Evolutionary conservation across 1,140 invertebrate genomes (phyloP).

Genomic region (Sinella curviseta): DNA sequence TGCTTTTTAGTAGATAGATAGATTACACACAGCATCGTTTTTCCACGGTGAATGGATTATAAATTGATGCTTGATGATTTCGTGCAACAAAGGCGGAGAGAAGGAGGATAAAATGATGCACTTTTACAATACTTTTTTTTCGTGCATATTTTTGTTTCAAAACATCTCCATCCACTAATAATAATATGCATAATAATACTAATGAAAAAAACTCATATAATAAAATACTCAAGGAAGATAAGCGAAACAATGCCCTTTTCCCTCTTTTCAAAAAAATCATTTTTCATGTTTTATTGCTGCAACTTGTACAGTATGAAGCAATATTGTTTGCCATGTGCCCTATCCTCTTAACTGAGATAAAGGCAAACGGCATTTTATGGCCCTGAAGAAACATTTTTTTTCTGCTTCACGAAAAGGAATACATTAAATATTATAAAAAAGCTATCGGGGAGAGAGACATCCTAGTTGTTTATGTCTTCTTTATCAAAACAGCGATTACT

Average conservation of each 20-base stretch:
- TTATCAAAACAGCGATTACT: too few species aligned
- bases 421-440: too few species aligned
- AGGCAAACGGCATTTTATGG: not conserved
- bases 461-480: too few species aligned
- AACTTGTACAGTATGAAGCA: not conserved
- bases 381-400: not conserved
- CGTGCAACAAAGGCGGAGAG: constrained; percentile 5
- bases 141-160: not conserved
- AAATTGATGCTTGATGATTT: not conserved
- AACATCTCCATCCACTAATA: constrained; percentile 3
- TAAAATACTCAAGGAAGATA: not conserved
- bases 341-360: not conserved
- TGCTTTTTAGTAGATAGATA: too few species aligned
- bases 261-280: not conserved
- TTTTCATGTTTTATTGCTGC: not conserved
- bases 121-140: not conserved
- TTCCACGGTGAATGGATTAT: too few species aligned
- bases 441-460: too few species aligned
- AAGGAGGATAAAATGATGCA: not conserved
- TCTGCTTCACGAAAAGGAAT: not conserved
- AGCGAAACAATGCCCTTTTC: not conserved
- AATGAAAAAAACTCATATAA: not conserved
- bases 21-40: too few species aligned
- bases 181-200: not conserved
- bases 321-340: not conserved